Conservation (phyloP, 92 coral and sea anemone species). For the Epizoanthus illoricatus region DNA sequence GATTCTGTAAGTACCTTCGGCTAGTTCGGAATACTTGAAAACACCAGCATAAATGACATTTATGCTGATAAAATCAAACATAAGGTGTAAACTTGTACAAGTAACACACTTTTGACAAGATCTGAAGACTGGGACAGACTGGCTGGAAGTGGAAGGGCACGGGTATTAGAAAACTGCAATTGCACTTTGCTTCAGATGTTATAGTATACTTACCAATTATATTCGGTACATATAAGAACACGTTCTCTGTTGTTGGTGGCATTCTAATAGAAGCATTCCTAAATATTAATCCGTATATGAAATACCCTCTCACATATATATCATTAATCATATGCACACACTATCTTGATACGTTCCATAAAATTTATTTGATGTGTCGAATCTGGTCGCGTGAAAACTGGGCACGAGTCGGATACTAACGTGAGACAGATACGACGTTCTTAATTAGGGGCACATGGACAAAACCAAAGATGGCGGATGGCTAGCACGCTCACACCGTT, state of each 20-base stretch:
- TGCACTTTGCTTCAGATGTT: neutral
- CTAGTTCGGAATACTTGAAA: too few species aligned
- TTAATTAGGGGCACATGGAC: neutral
- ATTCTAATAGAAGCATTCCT: neutral
- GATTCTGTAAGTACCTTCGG: too few species aligned
- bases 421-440: slow-evolving; percentile 7
- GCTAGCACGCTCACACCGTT: too few species aligned
- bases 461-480: slow-evolving; percentile 8
- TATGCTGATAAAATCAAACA: too few species aligned
- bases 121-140: neutral
- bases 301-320: neutral
- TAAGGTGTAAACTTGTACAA: too few species aligned
- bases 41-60: too few species aligned
- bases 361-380: too few species aligned
- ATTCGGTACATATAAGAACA: slow-evolving; percentile 74
- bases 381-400: neutral
- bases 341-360: too few species aligned
- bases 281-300: neutral
- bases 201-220: slow-evolving; percentile 63
- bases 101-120: too few species aligned
- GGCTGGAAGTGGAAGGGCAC: neutral
- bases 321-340: too few species aligned
- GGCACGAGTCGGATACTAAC: slow-evolving; percentile 13
- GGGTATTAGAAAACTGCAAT: neutral
- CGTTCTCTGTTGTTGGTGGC: slow-evolving; percentile 29